Base-by-base conservation (phyloP, 1,140 invertebrate species). In the Cherax destructor region DNA sequence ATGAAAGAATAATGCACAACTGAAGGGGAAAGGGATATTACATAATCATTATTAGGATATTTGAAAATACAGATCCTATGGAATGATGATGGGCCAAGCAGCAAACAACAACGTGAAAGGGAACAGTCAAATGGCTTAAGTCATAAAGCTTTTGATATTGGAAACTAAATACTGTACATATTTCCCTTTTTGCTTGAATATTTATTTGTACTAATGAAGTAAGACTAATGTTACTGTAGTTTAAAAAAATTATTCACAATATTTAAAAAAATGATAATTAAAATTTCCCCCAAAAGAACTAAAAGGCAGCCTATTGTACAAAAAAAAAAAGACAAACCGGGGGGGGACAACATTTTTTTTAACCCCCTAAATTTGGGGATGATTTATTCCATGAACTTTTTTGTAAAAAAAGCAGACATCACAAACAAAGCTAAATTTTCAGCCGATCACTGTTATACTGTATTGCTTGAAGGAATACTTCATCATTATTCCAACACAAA, bases 1-100 rank as follows among this genome's bases (percentile, higher is more conserved):
- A 84, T 85, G 83, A 78, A 84, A 91, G 88, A 85, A 91, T 59
- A 84, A 84, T 65, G 88, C 88, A 91, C 83, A 91, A 91, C 81
- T 80, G 76, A 91, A 76, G 65, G 76, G 61, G 86, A 85, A n/a
- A n/a, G n/a, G 83, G 74, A 85, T 85, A 84, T 72, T 85, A 84
- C 61, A 69, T 78, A 84, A 85, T 65, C 74, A 84, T 76, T 50
- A 78, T 81, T 79, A 88, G 84, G 84, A 78, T 77, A 59, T 61
- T 78, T 56, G 74, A 76, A 47, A 56, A 11, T 69, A 86, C 74
- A 86, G 50, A 86, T 86, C 84, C 84, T 86, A 74, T 74, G 76
- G 84, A 86, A 81, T 89, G 79, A 74, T 89, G 79, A 81, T 47
- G 49, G 65, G 80, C 65, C 65, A 74, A 52, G 87, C 59, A 89